Percentiles rank a stretch among this genome's conserved stretches.
Evolutionary conservation across 2,797 vertebrate species (phyloP).

Genomic region (Gadopsis bispinosus): DNA sequence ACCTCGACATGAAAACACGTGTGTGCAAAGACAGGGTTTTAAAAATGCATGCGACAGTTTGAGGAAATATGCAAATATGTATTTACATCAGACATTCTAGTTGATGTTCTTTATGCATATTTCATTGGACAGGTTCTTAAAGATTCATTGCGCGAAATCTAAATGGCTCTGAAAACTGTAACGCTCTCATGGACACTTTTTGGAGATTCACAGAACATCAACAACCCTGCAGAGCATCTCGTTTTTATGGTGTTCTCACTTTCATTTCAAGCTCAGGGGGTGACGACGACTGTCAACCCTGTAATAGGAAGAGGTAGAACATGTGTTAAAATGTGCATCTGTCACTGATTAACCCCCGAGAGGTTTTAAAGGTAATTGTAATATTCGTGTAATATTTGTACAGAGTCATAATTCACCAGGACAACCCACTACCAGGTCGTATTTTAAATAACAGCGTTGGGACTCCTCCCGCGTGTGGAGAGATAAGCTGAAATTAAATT

Average conservation of each 20-base stretch:
- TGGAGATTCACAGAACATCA: neutral
- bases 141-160: slow-evolving; percentile 31
- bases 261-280: neutral
- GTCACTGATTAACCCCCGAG: neutral
- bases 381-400: neutral
- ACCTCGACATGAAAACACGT: neutral
- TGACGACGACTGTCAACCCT: neutral
- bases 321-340: slow-evolving; percentile 7
- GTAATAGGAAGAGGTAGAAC: neutral
- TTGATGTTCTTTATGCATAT: slow-evolving; percentile 46
- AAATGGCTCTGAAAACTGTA: slow-evolving; percentile 20
- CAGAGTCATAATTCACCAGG: neutral
- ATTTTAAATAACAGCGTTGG: neutral
- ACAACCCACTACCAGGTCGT: neutral
- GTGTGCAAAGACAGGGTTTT: slow-evolving; percentile 3
- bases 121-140: slow-evolving; percentile 40
- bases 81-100: slow-evolving; percentile 22
- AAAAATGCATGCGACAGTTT: slow-evolving; percentile 33
- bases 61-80: slow-evolving; percentile 38
- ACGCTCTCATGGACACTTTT: slow-evolving; percentile 9
- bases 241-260: neutral
- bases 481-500: slow-evolving; percentile 23
- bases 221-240: neutral
- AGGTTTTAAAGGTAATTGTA: slow-evolving; percentile 6
- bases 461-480: neutral